phyloP scores from a whole-genome alignment of 1,140 invertebrate genomes.

The Brachionus manjavacas region DNA sequence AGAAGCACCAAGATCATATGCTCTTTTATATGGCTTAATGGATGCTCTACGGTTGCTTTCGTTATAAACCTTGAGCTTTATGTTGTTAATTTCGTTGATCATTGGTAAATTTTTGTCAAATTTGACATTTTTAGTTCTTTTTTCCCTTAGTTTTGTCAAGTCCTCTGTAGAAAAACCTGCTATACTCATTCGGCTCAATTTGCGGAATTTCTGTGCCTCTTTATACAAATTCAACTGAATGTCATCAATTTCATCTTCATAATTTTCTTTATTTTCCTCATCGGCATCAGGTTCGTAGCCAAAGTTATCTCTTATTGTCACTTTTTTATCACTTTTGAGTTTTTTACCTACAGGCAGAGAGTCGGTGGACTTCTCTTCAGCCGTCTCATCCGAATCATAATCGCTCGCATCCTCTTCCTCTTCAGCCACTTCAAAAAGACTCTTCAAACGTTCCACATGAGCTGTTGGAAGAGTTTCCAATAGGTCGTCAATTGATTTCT shows the following conservation, averaged over 20 bases:
- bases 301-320: background rate
- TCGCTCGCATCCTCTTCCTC: background rate
- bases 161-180: background rate
- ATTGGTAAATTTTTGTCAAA: background rate
- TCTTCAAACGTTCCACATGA: background rate
- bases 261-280: background rate
- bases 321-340: background rate
- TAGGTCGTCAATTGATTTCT: background rate
- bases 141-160: background rate
- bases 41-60: slow-evolving; percentile 2
- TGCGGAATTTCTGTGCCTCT: slow-evolving; percentile 16
- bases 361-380: background rate
- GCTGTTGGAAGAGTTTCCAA: background rate
- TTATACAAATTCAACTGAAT: background rate
- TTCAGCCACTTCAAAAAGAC: background rate
- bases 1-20: slow-evolving; percentile 6
- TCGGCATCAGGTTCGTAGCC: background rate
- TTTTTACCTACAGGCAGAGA: background rate
- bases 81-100: background rate
- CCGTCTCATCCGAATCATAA: background rate
- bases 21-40: slow-evolving; percentile 6
- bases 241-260: background rate
- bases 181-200: slow-evolving; percentile 19
- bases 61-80: background rate
- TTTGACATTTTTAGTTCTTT: background rate